A percentile compares a stretch with the other conserved stretches of the same genome.
phyloP scores from a whole-genome alignment of 2,113 vertebrate genomes.

The Nerophis ophidion region DNA sequence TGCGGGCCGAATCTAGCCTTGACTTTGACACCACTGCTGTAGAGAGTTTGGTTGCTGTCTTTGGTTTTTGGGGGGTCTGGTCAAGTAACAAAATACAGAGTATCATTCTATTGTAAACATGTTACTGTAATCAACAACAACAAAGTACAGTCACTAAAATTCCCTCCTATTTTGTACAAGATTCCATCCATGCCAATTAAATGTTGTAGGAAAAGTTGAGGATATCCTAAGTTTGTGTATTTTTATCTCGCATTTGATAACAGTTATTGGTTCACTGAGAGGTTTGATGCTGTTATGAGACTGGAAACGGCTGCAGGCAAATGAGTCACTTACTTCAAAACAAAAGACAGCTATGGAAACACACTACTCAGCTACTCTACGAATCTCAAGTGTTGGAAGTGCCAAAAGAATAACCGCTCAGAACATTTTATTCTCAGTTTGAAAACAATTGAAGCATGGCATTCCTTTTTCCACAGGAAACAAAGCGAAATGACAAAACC shows the following conservation, averaged over 20 bases:
- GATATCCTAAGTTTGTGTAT: conserved; percentile 17
- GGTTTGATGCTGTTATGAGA: conserved; percentile 6
- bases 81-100: too few species aligned
- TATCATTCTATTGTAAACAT: too few species aligned
- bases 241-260: conserved; percentile 41
- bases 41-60: too few species aligned
- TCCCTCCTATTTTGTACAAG: too few species aligned
- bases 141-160: too few species aligned
- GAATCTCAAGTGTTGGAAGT: not conserved
- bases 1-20: too few species aligned
- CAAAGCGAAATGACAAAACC: conserved; percentile 44
- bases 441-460: conserved; percentile 25
- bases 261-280: conserved; percentile 19
- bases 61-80: too few species aligned
- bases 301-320: conserved; percentile 15
- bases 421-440: conserved; percentile 24
- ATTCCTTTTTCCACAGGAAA: conserved; percentile 43
- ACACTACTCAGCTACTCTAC: not conserved
- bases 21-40: too few species aligned
- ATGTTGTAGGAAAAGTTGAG: conserved; percentile 1
- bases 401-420: not conserved
- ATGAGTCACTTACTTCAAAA: conserved; percentile 5
- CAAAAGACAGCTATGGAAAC: conserved; percentile 4
- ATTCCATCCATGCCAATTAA: conserved; percentile 6
- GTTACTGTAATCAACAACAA: too few species aligned